Evolutionary conservation across 2,113 vertebrate species (phyloP), one percentile per base, ranked within the genome.

Genomic region (Caracal caracal): DNA sequence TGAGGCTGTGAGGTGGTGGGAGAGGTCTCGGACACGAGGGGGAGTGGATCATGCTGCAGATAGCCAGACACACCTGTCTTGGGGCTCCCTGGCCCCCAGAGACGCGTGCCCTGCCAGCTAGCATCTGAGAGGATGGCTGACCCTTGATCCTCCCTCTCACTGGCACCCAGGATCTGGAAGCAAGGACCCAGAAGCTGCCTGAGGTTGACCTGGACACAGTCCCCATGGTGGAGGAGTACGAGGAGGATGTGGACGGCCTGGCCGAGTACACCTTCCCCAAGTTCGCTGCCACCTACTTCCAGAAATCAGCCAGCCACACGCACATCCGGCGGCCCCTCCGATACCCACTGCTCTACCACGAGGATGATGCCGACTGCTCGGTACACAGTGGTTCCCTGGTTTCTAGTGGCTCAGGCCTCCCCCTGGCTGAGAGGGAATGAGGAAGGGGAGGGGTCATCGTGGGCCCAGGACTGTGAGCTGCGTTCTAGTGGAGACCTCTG

Each of bases 201-300:
- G 99, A 99, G 97, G 98, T 99, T 28, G 99, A 99, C 94, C 98
- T 99, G 68, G 99, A 99, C 71, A 98, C 99, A 2, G 20, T 99
- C 40, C 99, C 99, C 16, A 98, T 98, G 96, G 97, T 98, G 6
- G 97, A 98, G 78, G 97, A 98, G 28, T 93, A 98, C 2, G 98
- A 99, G 28, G 99, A 99, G 30, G 99, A 99, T 6, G 97, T 98
- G 2, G 98, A 98, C 3, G 98, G 98, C 89, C 98, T 99, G 97
- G 99, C 99, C 12, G 99, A 99, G 53, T 99, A 99, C 90, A 98
- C 99, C 68, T 99, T 99, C 97, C 98, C 99, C 96, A 99, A 99
- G 94, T 99, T 99, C 91, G 99, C 99, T 82, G 99, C 99, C 40
- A 99, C 99, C 96, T 99, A 99, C 98, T 99, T 99, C 98, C 99